Base-by-base conservation (phyloP, 2,888 invertebrate genomes). In the Lycia hirtaria region DNA sequence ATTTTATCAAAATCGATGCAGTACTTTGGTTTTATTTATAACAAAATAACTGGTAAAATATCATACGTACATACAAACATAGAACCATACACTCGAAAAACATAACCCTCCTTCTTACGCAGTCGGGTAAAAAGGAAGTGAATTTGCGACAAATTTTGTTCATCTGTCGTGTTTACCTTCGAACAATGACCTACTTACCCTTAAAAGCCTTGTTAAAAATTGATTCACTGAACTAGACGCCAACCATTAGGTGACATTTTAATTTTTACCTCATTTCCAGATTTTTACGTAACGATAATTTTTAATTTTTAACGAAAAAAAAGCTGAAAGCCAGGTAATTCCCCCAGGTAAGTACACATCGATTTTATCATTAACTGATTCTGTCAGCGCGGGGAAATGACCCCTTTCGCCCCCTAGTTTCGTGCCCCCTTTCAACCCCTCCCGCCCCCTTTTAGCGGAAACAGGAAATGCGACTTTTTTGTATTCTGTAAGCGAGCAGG, bases 311-410 rank as follows among this genome's bases (percentile, higher is more conserved):
- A 38, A 12, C 28, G 12, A 20, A 45, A 19, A 20, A 45, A 47
- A 56, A 51, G 15, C 33, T 51, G 9, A 15, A 47, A 56, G 40
- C 45, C 28, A 37, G 15, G 17, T 33, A 41, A 44, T 45, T 44
- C 51, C 38, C 37, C 14, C 50, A 56, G 56, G 51, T 47, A 45
- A 35, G 44, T 9, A 48, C 12, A 12, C 22, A 62, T 65, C 53
- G 62, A 59, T 65, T 65, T 60, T 57, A 59, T 58, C 54, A 62
- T 62, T 56, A 57, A 45, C 53, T 51, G 50, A 51, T 50, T 38
- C 40, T 56, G 51, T 40, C 56, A 47, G 45, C 26, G 24, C 22
- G 20, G 44, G 40, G 40, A 41, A 35, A 37, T 53, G 20, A 38
- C 28, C 30, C 52, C 20, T 40, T 41, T 33, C 33, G 5, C 40